Conservation (phyloP, 2,113 vertebrate genomes). For the Elephantulus edwardii region DNA sequence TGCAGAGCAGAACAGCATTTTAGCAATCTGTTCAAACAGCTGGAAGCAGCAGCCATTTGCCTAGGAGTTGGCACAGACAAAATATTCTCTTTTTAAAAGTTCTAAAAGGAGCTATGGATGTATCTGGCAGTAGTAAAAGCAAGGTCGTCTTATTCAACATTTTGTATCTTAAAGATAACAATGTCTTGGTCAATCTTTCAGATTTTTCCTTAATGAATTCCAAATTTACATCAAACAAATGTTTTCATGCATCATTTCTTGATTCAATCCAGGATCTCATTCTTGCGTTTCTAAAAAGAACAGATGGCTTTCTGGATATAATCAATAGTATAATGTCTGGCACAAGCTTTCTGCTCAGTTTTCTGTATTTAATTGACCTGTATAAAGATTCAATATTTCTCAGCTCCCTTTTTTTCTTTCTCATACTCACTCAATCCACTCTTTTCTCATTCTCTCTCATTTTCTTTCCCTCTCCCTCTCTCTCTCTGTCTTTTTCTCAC, state of each 20-base stretch:
- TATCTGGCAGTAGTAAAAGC: conserved; percentile 45
- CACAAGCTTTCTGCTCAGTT: background rate
- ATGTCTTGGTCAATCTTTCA: background rate
- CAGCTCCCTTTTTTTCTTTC: background rate
- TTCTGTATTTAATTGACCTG: background rate
- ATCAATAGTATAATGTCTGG: background rate
- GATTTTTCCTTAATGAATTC: background rate
- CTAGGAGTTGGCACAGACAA: conserved; percentile 45
- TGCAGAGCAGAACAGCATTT: conserved; percentile 58
- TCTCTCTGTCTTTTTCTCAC: accelerated
- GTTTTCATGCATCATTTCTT: background rate
- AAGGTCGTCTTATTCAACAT: background rate
- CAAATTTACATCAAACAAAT: background rate
- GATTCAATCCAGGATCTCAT: background rate
- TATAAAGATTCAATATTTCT: background rate
- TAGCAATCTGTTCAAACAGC: conserved; percentile 70
- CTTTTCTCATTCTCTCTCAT: too few species aligned
- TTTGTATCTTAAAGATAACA: conserved; percentile 1
- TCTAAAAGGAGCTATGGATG: conserved; percentile 3
- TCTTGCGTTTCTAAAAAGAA: background rate
- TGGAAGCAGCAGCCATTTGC: conserved; percentile 58
- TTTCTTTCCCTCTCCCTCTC: background rate
- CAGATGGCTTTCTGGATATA: background rate
- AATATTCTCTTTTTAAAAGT: conserved; percentile 1
- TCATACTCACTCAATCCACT: too few species aligned